A percentile compares a stretch with the other conserved stretches of the same genome.
These are phyloP conservation scores for Lamproptera curius DNA, from an alignment of 2,888 invertebrate genomes.

Conservation along the genomic window DNA sequence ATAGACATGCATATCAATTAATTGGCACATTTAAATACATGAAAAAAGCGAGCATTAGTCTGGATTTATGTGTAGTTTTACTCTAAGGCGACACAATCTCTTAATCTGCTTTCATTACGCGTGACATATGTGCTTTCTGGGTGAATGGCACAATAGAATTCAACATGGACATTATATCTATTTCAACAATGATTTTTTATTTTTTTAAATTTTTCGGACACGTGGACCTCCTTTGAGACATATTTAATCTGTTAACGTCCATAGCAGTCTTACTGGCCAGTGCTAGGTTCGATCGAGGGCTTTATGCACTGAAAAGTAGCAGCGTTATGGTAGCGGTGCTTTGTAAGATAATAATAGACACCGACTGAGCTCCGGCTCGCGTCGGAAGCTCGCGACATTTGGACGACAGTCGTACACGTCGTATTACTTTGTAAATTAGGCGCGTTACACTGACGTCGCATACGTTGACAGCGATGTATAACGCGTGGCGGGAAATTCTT, in stretches of 20 bases:
- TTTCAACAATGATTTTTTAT: too few species aligned
- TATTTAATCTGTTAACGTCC: background rate
- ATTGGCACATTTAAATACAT: too few species aligned
- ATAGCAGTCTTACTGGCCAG: background rate
- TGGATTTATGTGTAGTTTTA: background rate
- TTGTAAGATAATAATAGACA: conserved; percentile 13
- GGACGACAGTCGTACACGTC: background rate
- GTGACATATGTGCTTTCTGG: too few species aligned
- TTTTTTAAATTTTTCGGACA: background rate
- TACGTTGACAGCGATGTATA: background rate
- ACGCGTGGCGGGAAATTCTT: background rate
- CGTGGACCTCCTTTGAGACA: conserved; percentile 8
- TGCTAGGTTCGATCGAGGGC: background rate
- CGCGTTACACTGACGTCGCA: background rate
- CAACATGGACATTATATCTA: too few species aligned
- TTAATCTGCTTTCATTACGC: background rate
- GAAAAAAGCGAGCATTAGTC: too few species aligned
- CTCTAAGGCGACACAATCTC: background rate
- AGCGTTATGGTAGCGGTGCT: conserved; percentile 3
- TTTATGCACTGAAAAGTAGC: conserved; percentile 3
- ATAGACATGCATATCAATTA: too few species aligned
- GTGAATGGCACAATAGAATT: too few species aligned
- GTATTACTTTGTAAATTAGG: background rate
- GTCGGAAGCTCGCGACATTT: background rate
- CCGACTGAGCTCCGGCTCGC: background rate